Evolutionary conservation across 2,113 vertebrate genomes (phyloP), one percentile per base, ranked within the genome.

Genomic region (Thamnophis sirtalis): DNA sequence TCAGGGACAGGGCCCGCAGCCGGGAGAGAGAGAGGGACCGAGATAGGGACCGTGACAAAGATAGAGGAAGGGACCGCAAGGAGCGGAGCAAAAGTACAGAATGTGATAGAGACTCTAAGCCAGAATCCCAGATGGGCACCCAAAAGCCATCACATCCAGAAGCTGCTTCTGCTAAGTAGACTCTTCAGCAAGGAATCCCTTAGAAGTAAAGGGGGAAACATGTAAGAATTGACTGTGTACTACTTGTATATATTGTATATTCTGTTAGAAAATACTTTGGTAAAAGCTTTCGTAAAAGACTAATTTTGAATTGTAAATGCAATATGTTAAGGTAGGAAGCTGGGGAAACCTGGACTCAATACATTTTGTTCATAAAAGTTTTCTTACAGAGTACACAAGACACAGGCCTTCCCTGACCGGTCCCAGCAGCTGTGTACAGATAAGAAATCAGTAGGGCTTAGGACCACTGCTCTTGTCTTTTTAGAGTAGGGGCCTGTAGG

Each of bases 31-130:
- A 98, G 17, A 96, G 98, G 0, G 97, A 98, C 86, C 92, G 97
- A 86, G 96, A 98, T 51, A 95, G 97, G 22, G 94, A 95, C 90
- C 94, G 94, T 6, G 95, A 98, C 92, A 95, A 98, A 94, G 96
- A 97, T 4, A 94, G 97, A 93, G 92, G 93, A 26, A 96, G 96
- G 43, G 98, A 98, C 50, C 98, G 98, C 60, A 98, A 97, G n/a
- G 98, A 98, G 5, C 97, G 97, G 86, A 98, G 98, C 93, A 97
- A 96, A 56, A 98, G 96, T 73, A 96, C 93, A 91, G 98, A 99
- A 73, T 97, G 89, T 9, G 93, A 95, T 49, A 98, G 98, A 93
- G 98, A 99, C 55, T 93, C 91, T 3, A 98, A 98, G 97, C 95
- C 96, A 0, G 98, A 98, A 89, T 13, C 95, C 54, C 93, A 95